A percentile compares a stretch with the other conserved stretches of the same genome.
phyloP scores from a whole-genome alignment of 2,113 vertebrate genomes.

The Ceyx cyanopectus region DNA sequence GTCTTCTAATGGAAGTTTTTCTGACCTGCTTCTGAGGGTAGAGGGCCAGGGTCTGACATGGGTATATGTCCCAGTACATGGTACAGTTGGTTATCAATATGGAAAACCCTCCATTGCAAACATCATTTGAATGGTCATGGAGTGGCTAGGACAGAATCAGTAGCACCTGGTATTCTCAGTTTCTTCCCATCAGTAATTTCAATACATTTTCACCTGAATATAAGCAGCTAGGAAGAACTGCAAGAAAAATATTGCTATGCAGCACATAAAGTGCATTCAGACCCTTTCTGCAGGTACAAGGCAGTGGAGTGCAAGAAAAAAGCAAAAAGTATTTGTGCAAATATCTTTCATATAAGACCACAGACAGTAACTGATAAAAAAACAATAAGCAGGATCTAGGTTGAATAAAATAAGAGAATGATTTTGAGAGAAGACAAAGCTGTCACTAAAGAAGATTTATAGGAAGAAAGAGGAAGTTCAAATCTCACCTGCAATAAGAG shows the following conservation, averaged over 20 bases:
- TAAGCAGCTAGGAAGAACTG: background rate
- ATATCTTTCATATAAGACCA: background rate
- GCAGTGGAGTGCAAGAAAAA: background rate
- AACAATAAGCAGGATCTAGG: background rate
- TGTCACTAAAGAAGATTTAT: background rate
- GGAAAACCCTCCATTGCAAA: background rate
- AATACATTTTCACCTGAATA: background rate
- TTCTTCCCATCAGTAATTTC: background rate
- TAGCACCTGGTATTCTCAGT: fast-evolving
- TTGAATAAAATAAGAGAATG: background rate
- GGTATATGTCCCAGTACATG: background rate
- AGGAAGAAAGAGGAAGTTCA: background rate
- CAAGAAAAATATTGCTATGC: background rate
- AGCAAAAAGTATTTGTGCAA: background rate
- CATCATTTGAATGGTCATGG: background rate
- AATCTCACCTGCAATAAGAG: background rate
- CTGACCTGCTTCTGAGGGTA: background rate
- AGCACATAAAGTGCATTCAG: background rate
- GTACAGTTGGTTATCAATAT: background rate
- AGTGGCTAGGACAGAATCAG: background rate
- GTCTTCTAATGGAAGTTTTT: background rate
- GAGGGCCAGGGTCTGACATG: background rate
- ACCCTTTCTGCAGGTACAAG: background rate
- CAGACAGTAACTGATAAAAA: background rate
- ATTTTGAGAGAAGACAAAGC: background rate